Evolutionary conservation across 2,888 invertebrate species (phyloP).

Genomic region (Drosophila subquinaria): DNA sequence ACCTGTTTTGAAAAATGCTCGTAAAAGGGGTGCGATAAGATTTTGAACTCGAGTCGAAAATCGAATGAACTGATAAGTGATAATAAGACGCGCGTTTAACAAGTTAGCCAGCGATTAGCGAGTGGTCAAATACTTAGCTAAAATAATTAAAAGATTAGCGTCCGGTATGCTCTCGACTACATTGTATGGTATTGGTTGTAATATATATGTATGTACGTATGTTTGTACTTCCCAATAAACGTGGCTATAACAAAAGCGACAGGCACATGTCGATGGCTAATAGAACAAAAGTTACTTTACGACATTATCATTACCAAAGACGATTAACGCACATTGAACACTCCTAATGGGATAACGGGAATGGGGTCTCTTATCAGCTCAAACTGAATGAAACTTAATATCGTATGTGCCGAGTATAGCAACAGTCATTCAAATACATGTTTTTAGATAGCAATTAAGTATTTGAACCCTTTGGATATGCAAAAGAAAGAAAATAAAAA

Average conservation of each 20-base stretch:
- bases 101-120: conserved; percentile 26
- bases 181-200: conserved; percentile 25
- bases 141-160: conserved; percentile 49
- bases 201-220: no score
- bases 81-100: conserved; percentile 13
- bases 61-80: conserved; percentile 27
- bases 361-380: conserved; percentile 46
- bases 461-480: not conserved
- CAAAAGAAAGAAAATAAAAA: not conserved
- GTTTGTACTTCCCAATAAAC: conserved; percentile 7
- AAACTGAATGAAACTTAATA: conserved; percentile 8
- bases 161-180: conserved; percentile 12
- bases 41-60: conserved; percentile 23
- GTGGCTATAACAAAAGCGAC: conserved; percentile 2
- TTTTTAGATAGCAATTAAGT: no score
- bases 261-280: conserved; percentile 9
- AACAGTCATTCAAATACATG: conserved; percentile 16
- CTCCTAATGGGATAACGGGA: conserved; percentile 14
- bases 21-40: conserved; percentile 45
- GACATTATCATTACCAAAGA: conserved; percentile 54
- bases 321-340: conserved; percentile 57
- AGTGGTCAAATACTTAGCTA: conserved; percentile 25
- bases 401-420: conserved; percentile 5
- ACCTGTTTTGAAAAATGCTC: conserved; percentile 39
- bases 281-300: conserved; percentile 37